These are phyloP conservation scores for Silurus glanis DNA, from an alignment of 2,113 vertebrate genomes.

Conservation along the genomic window DNA sequence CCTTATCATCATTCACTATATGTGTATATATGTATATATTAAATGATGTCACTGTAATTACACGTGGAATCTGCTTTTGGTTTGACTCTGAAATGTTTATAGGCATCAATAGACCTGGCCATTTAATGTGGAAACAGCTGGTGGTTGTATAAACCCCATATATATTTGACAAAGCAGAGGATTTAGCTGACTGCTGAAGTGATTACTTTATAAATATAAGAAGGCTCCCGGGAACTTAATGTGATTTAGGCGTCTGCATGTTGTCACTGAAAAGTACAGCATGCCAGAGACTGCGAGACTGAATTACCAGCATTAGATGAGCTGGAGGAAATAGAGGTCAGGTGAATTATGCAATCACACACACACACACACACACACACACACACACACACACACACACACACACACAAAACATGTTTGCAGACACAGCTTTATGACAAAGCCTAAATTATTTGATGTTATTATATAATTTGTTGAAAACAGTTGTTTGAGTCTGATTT, in stretches of 20 bases:
- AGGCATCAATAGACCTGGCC: neutral
- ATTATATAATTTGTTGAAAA: neutral
- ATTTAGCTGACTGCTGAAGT: slow-evolving; percentile 31
- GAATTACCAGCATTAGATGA: no score
- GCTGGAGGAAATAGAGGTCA: neutral
- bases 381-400: neutral
- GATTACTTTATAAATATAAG: slow-evolving; percentile 32
- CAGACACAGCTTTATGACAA: neutral
- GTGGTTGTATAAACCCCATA: slow-evolving; percentile 29
- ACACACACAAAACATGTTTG: neutral
- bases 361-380: neutral
- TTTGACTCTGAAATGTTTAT: slow-evolving; percentile 2
- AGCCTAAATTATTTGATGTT: neutral
- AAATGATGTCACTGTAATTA: neutral
- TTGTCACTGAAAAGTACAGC: neutral
- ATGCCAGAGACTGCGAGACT: slow-evolving; percentile 17
- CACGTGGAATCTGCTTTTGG: slow-evolving; percentile 12
- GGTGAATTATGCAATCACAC: neutral
- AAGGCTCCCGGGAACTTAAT: slow-evolving; percentile 7
- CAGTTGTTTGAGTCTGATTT: neutral
- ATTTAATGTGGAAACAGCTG: slow-evolving; percentile 44
- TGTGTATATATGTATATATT: neutral
- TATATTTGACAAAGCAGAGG: slow-evolving; percentile 25
- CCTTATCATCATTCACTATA: neutral
- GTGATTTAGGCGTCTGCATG: slow-evolving; percentile 8